phyloP scores from a whole-genome alignment of 2,888 invertebrate species.

The Meghimatium bilineatum region DNA sequence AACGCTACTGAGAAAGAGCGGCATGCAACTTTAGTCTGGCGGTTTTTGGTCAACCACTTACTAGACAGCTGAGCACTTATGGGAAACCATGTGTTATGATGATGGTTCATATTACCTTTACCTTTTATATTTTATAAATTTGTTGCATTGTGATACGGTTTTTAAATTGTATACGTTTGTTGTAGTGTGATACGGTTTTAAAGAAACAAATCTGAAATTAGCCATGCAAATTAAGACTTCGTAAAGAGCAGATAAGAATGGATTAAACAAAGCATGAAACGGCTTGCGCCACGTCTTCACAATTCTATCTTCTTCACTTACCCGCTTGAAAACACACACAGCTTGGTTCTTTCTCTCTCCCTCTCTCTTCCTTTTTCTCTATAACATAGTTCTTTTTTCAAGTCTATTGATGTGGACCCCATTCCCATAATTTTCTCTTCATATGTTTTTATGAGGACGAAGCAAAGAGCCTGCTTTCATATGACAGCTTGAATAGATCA shows the following conservation, averaged over 20 bases:
- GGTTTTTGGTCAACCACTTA: too few relatives aligned
- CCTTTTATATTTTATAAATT: too few relatives aligned
- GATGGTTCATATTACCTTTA: too few relatives aligned
- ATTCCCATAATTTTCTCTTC: neutral
- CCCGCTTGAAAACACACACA: neutral
- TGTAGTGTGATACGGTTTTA: too few relatives aligned
- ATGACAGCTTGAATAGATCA: conserved; percentile 33
- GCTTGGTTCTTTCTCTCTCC: neutral
- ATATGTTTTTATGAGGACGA: neutral
- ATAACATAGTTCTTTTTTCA: neutral
- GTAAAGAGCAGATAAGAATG: neutral
- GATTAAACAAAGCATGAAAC: neutral
- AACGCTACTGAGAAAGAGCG: too few relatives aligned
- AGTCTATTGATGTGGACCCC: neutral
- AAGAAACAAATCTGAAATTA: neutral
- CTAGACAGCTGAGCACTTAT: too few relatives aligned
- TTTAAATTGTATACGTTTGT: too few relatives aligned
- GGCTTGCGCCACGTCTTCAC: neutral
- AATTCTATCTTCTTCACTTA: neutral
- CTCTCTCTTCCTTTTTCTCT: neutral
- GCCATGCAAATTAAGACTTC: neutral
- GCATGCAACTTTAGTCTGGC: too few relatives aligned
- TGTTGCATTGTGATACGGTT: too few relatives aligned
- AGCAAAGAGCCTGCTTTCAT: neutral
- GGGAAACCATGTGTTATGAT: too few relatives aligned